Evolutionary conservation across 2,797 vertebrate genomes (phyloP), one percentile per base, ranked within the genome.

Genomic region (Dipus sagitta): DNA sequence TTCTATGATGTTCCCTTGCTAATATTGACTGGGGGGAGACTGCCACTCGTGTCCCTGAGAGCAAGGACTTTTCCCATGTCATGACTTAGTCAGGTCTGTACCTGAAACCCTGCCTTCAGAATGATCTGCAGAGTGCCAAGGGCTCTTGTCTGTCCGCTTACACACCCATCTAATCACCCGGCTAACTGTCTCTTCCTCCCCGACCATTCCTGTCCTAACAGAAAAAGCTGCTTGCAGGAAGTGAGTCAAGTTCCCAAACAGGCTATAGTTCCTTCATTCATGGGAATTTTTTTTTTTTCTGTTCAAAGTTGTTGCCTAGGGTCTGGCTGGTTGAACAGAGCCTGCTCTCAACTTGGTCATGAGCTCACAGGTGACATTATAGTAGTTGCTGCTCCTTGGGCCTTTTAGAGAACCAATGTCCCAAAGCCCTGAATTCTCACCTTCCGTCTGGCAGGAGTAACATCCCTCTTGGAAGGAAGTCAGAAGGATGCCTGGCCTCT

Each of bases 221-320:
- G 64, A 83, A 64, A 64, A 86, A 86, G 52, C 32, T 58, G 15
- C 9, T 30, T 75, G 38, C 5, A 68, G 2, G 54, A 83, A 64
- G 8, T 8, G 71, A 70, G 58, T 68, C 30, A 42, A 21, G 58
- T 86, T 82, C 68, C 67, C n/a, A 87, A 74, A 42, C 64, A 71
- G 67, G 38, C 62, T 20, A 52, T 23, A 8, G 38, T 52, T 78
- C 60, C 32, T 91, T 75, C 38, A 38, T 42, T 67, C 1, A 12
- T 30, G 34, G 32, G 15, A 26, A 67, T 47, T n/a, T 89, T 92
- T 93, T 93, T 89, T 92, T 93, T 93, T 88, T 52, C 23, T 80
- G 28, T 47, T 70, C n/a, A 65, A 42, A 30, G 47, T 18, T 67
- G 28, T 8, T 47, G 32, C 34, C 47, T 76, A 84, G 30, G 15